Percentiles rank a stretch among this genome's conserved stretches.
Conservation (phyloP, 2,888 invertebrate genomes). For the Drosophila picticornis region DNA sequence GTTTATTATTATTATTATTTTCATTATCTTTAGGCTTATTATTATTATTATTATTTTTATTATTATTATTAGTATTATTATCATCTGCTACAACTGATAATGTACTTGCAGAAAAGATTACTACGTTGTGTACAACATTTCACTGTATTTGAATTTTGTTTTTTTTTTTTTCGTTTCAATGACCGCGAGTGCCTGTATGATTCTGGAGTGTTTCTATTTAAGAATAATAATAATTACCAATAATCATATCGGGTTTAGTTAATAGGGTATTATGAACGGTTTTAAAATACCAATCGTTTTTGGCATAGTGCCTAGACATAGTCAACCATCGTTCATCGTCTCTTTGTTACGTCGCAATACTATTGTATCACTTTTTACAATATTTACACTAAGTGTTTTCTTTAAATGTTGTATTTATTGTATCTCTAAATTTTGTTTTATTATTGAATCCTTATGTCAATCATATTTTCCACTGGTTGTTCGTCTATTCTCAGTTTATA, state of each 20-base stretch:
- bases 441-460: conserved; percentile 39
- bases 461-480: conserved; percentile 28
- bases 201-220: conserved; percentile 23
- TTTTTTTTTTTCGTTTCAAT: conserved; percentile 11
- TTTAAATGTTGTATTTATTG: conserved; percentile 52
- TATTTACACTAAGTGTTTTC: conserved; percentile 81
- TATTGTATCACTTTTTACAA: conserved; percentile 76
- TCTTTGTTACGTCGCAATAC: conserved; percentile 55
- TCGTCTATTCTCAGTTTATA: conserved; percentile 44
- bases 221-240: conserved; percentile 38
- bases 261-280: conserved; percentile 36
- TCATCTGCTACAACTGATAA: conserved; percentile 30
- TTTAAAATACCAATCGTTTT: conserved; percentile 74
- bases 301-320: conserved; percentile 34
- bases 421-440: conserved; percentile 47
- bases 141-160: background rate
- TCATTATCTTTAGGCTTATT: background rate
- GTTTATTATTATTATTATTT: no score
- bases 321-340: conserved; percentile 25
- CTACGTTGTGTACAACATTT: conserved; percentile 13
- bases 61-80: conserved; percentile 10
- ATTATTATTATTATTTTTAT: background rate
- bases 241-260: conserved; percentile 52
- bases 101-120: conserved; percentile 32
- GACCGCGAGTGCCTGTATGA: conserved; percentile 18